Conservation (phyloP, 1,140 invertebrate genomes). For the Rhynchophorus ferrugineus region DNA sequence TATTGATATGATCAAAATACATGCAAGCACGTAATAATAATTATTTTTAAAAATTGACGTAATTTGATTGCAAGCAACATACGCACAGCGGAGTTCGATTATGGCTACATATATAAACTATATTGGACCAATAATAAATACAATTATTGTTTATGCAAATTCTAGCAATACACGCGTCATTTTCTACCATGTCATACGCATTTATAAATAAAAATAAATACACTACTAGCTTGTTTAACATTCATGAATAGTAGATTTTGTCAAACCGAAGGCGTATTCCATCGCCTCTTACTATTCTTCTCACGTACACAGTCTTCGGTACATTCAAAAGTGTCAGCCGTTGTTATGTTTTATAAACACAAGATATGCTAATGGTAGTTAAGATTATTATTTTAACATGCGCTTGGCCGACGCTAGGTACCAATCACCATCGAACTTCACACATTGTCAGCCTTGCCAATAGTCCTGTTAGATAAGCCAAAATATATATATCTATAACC, state of each 20-base stretch:
- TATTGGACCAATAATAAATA: too few species aligned
- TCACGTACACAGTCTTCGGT: slow-evolving; percentile 10
- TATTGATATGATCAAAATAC: too few species aligned
- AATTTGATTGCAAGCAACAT: too few species aligned
- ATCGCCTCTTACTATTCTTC: not conserved
- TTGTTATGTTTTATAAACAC: slow-evolving; percentile 12
- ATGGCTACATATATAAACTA: too few species aligned
- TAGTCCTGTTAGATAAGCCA: too few species aligned
- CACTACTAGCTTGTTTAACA: slow-evolving; percentile 8
- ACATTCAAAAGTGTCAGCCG: slow-evolving; percentile 11
- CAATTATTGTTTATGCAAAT: slow-evolving; percentile 9
- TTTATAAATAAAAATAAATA: slow-evolving; percentile 7
- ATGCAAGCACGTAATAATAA: too few species aligned
- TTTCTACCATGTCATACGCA: slow-evolving; percentile 3
- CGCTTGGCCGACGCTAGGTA: too few species aligned
- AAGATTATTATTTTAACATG: not conserved
- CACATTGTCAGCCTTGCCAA: too few species aligned
- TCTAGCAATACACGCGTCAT: slow-evolving; percentile 5
- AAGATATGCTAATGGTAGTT: slow-evolving; percentile 3
- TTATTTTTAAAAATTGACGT: too few species aligned
- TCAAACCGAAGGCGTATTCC: slow-evolving; percentile 5
- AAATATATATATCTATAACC: too few species aligned
- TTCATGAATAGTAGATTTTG: slow-evolving; percentile 12
- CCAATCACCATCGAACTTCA: too few species aligned
- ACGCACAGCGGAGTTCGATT: too few species aligned